Base-by-base conservation (phyloP, 2,888 invertebrate genomes). In the Philereme vetulata region DNA sequence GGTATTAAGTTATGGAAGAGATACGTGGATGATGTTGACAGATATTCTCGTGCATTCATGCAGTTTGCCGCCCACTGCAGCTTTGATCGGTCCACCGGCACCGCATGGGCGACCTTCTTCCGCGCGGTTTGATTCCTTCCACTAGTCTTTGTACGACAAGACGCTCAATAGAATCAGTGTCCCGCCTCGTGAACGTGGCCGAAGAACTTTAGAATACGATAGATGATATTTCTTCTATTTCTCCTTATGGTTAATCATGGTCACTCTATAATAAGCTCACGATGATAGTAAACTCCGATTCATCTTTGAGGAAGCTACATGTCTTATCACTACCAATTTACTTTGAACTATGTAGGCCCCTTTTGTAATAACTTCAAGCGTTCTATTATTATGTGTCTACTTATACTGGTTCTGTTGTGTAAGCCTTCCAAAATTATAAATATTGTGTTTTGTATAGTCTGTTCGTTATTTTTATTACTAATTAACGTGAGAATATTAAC, bases 261-360 rank as follows among this genome's bases (percentile, higher is more conserved):
- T 40, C 67, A 69, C 70, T 66, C 68, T 74, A 72, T 57, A 48
- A 51, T 66, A 73, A 70, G 66, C 70, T 64, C 54, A 58, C 62
- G 61, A 67, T 44, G 66, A 59, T 68, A 66, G 59, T 44, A 66
- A 56, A 69, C 68, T 71, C 61, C 58, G 58, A 75, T 69, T 70
- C 71, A 71, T 74, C 74, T 76, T 66, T 52, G 55, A 70, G 73
- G 73, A 77, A 75, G 74, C 71, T 66, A 71, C 71, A 71, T 69
- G 67, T 74, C 70, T 71, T 71, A 68, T 46, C 59, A 60, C 4
- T 42, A 53, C 78, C 72, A 73, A 21, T 38, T 52, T 58, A 64
- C 61, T 56, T 48, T 51, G 70, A 72, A 49, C 72, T 47, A 62
- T 21, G 21, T 33, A 56, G 50, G 52, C 59, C 56, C 65, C 63